Conservation (phyloP, 2,113 vertebrate genomes). For the Lota lota region DNA sequence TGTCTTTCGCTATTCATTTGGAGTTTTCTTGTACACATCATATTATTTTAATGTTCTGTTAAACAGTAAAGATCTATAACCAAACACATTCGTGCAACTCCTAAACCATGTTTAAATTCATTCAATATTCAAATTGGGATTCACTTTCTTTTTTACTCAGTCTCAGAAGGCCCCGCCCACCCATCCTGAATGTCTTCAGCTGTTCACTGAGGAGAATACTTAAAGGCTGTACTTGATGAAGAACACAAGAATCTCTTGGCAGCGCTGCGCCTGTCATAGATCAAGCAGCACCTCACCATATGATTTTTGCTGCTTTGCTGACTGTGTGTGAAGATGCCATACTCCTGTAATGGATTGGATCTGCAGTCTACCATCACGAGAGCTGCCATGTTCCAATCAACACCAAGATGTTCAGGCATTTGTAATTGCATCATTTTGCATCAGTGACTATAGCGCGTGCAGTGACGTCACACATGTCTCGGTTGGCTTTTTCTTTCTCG, state of each 20-base stretch:
- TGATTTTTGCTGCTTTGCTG: conserved; percentile 70
- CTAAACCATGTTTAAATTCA: too few species aligned
- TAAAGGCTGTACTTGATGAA: conserved; percentile 48
- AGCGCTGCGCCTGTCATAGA: conserved; percentile 62
- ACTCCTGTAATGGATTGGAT: conserved; percentile 62
- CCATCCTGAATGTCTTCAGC: conserved; percentile 26
- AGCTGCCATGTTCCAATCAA: conserved; percentile 64
- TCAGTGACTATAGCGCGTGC: conserved; percentile 7
- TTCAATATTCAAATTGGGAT: too few species aligned
- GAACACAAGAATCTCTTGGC: conserved; percentile 52
- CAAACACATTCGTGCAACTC: too few species aligned
- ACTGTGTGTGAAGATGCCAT: conserved; percentile 70
- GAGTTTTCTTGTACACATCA: not conserved
- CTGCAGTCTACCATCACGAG: conserved; percentile 62
- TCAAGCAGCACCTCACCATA: conserved; percentile 72
- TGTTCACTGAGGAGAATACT: conserved; percentile 52
- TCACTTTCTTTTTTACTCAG: too few species aligned
- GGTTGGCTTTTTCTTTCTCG: not conserved
- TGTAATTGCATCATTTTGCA: conserved; percentile 57
- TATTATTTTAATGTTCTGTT: too few species aligned
- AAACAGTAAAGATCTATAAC: too few species aligned
- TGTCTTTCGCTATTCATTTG: not conserved
- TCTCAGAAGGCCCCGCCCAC: too few species aligned
- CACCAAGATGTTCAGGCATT: conserved; percentile 72
- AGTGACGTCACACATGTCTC: conserved; percentile 51